phyloP scores from a whole-genome alignment of 1,140 invertebrate species.

The Reticulitermes speratus region DNA sequence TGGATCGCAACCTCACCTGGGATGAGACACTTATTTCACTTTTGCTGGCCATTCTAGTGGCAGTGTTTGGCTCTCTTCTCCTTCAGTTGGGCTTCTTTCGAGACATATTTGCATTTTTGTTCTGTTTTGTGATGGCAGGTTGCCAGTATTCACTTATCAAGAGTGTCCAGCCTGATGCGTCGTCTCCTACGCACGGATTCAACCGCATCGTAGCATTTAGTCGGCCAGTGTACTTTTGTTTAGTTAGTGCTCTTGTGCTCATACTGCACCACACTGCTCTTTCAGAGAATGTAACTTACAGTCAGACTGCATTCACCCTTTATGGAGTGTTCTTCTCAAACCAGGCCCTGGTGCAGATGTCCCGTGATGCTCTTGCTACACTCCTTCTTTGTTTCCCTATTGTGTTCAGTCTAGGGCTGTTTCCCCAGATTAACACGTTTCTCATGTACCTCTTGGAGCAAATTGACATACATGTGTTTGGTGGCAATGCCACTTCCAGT shows the following conservation, averaged over 20 bases:
- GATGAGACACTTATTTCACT: conserved; percentile 83
- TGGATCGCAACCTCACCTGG: conserved; percentile 88
- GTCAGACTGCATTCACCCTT: conserved; percentile 57
- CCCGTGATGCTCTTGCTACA: conserved; percentile 71
- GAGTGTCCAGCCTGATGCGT: conserved; percentile 97
- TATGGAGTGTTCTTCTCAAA: conserved; percentile 77
- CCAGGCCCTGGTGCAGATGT: conserved; percentile 61
- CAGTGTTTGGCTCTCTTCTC: conserved; percentile 79
- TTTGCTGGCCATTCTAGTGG: conserved; percentile 81
- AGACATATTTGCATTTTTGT: conserved; percentile 90
- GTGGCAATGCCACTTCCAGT: conserved; percentile 93
- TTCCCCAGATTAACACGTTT: conserved; percentile 89
- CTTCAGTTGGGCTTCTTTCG: conserved; percentile 84
- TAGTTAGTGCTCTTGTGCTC: conserved; percentile 76
- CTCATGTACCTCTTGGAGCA: conserved; percentile 94
- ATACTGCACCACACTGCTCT: conserved; percentile 48
- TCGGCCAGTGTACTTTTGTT: conserved; percentile 92
- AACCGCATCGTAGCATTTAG: conserved; percentile 93
- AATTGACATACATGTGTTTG: conserved; percentile 96
- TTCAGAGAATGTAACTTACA: background rate
- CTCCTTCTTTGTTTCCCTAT: conserved; percentile 90
- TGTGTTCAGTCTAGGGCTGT: conserved; percentile 89
- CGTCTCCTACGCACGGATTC: conserved; percentile 97
- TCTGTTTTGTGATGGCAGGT: conserved; percentile 95
- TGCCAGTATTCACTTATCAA: conserved; percentile 98